Evolutionary conservation across 2,888 invertebrate genomes (phyloP).

Genomic region (Idaea dimidiata): DNA sequence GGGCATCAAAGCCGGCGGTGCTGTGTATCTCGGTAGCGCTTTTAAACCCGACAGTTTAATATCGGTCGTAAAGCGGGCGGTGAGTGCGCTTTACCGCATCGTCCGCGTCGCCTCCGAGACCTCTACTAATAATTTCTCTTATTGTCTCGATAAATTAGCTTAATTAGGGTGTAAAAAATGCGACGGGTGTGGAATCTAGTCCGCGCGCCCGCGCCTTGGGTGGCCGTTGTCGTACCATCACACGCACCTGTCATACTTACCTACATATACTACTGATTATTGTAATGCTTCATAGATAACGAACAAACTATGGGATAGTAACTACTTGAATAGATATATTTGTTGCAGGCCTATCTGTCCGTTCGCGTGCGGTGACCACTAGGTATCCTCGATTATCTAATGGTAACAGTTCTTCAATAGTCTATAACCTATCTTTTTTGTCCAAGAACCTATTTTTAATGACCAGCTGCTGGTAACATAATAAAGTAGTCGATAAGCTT

Average conservation of each 20-base stretch:
- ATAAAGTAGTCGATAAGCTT: neutral
- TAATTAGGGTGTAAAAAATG: conserved; percentile 78
- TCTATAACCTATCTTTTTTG: too few species aligned
- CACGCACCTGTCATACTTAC: conserved; percentile 23
- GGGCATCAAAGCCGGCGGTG: conserved; percentile 48
- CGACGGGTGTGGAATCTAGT: conserved; percentile 69
- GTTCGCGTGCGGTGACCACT: too few species aligned
- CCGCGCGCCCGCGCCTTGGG: conserved; percentile 56
- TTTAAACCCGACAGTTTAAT: conserved; percentile 68
- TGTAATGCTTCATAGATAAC: neutral
- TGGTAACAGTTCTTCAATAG: too few species aligned
- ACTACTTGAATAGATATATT: neutral
- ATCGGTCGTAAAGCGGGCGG: conserved; percentile 70
- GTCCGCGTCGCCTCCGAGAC: conserved; percentile 7
- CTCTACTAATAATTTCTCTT: conserved; percentile 67
- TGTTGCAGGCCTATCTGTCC: too few species aligned
- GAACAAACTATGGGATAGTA: neutral
- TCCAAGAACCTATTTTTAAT: neutral
- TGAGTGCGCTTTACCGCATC: conserved; percentile 25
- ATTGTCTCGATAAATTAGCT: conserved; percentile 79
- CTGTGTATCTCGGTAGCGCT: conserved; percentile 74
- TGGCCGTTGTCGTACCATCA: conserved; percentile 41
- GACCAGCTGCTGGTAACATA: neutral
- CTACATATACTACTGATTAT: conserved; percentile 11
- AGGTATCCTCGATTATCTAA: too few species aligned